Evolutionary conservation across 2,113 vertebrate genomes (phyloP).

Genomic region (Hoplias malabaricus): DNA sequence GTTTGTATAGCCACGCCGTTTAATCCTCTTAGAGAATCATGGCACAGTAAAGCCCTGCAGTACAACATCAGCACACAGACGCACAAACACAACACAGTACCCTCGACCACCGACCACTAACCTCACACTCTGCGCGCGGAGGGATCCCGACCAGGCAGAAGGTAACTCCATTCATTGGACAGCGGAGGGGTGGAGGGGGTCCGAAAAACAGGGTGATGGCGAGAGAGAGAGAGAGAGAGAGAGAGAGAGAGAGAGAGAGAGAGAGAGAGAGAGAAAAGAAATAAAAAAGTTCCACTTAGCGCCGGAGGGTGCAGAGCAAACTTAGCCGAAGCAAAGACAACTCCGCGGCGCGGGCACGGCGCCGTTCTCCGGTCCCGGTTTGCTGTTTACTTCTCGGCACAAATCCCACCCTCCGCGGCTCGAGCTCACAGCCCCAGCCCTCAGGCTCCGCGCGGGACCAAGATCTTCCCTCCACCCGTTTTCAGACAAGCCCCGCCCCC

Average conservation of each 20-base stretch:
- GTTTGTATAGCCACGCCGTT: conserved; percentile 57
- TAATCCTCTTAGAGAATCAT: conserved; percentile 76
- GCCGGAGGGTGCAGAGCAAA: conserved; percentile 17
- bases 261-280: not conserved
- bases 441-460: not conserved
- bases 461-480: not conserved
- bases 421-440: conserved; percentile 36
- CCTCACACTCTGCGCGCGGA: conserved; percentile 79
- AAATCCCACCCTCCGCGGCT: conserved; percentile 54
- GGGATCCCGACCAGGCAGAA: conserved; percentile 99
- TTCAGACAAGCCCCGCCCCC: not conserved
- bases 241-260: not conserved
- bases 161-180: conserved; percentile 97
- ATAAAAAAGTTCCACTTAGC: not conserved
- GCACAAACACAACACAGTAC: too few species aligned
- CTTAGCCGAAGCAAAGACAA: conserved; percentile 15
- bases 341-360: not conserved
- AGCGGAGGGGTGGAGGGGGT: conserved; percentile 59
- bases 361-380: conserved; percentile 45
- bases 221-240: not conserved
- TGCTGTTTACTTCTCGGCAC: not conserved
- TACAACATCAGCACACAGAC: conserved; percentile 10
- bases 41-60: conserved; percentile 38
- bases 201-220: too few species aligned
- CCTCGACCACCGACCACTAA: too few species aligned